Conservation (phyloP, 2,888 invertebrate species). For the Dynastes tityus region DNA sequence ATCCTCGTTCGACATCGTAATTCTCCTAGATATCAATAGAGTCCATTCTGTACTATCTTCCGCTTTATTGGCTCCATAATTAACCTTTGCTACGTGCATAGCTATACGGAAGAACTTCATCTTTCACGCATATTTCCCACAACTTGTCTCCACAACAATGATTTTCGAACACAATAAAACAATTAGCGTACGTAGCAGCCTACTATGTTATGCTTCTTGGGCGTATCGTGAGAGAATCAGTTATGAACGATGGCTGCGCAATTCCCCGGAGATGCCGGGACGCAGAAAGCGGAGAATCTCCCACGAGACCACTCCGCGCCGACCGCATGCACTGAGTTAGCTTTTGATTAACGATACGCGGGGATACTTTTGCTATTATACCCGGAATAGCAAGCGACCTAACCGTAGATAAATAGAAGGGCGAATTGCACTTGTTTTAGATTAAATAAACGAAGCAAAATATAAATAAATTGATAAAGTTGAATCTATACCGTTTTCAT, state of each 20-base stretch:
- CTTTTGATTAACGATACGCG: constrained; percentile 44
- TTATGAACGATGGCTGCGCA: constrained; percentile 27
- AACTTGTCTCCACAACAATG: constrained; percentile 15
- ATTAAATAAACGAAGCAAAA: constrained; percentile 26
- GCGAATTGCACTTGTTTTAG: constrained; percentile 28
- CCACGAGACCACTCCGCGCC: constrained; percentile 36
- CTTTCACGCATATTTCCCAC: constrained; percentile 8
- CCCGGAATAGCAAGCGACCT: constrained; percentile 23
- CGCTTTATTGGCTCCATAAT: constrained; percentile 27
- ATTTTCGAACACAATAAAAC: constrained; percentile 41
- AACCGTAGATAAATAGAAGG: constrained; percentile 43
- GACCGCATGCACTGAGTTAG: constrained; percentile 44
- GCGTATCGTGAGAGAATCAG: constrained; percentile 33
- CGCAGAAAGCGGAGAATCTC: constrained; percentile 21
- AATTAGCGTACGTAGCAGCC: constrained; percentile 32
- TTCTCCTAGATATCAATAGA: constrained; percentile 16
- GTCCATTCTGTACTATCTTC: constrained; percentile 5
- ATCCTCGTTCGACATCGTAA: constrained; percentile 22
- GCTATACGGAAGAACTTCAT: neutral
- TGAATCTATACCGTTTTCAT: neutral
- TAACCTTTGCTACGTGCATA: neutral
- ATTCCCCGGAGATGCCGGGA: constrained; percentile 21
- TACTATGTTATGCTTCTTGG: constrained; percentile 17
- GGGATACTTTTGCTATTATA: constrained; percentile 40
- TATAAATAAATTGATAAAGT: constrained; percentile 23